A percentile compares a stretch with the other conserved stretches of the same genome.
phyloP scores from a whole-genome alignment of 2,797 vertebrate species.

The Pempheris klunzingeri region DNA sequence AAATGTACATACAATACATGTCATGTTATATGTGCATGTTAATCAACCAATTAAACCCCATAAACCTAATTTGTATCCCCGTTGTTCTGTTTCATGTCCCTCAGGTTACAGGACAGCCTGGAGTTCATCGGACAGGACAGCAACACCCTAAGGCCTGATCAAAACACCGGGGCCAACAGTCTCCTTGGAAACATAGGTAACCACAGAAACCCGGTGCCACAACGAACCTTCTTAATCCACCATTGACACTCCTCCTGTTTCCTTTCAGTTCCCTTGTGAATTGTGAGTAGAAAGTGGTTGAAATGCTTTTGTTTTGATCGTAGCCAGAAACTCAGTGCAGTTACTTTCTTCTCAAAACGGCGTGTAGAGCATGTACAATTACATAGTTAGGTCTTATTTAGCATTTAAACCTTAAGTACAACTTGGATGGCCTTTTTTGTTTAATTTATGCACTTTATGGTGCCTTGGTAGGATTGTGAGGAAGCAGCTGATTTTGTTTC shows the following conservation, averaged over 20 bases:
- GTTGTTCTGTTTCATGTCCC: constrained; percentile 1
- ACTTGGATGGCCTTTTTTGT: neutral
- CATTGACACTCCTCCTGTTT: neutral
- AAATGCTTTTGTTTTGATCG: neutral
- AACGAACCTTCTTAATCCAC: neutral
- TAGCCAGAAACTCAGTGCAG: neutral
- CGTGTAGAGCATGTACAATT: neutral
- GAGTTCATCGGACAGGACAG: constrained; percentile 97
- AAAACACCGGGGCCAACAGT: constrained; percentile 90
- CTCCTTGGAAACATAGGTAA: constrained; percentile 98
- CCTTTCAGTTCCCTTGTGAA: neutral
- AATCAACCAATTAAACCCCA: neutral
- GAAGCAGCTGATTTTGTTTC: constrained; percentile 10
- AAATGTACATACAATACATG: neutral
- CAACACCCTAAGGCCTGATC: constrained; percentile 92
- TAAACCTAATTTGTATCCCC: neutral
- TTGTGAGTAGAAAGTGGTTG: neutral
- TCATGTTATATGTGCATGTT: neutral
- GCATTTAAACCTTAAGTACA: too few relatives aligned
- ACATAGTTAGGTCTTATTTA: neutral
- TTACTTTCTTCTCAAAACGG: neutral
- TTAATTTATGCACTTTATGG: constrained; percentile 13
- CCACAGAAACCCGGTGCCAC: constrained; percentile 1
- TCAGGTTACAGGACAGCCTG: constrained; percentile 96
- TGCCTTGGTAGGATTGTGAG: neutral